These are phyloP conservation scores for Pterostichus niger DNA, from an alignment of 2,888 invertebrate species.

Conservation along the genomic window DNA sequence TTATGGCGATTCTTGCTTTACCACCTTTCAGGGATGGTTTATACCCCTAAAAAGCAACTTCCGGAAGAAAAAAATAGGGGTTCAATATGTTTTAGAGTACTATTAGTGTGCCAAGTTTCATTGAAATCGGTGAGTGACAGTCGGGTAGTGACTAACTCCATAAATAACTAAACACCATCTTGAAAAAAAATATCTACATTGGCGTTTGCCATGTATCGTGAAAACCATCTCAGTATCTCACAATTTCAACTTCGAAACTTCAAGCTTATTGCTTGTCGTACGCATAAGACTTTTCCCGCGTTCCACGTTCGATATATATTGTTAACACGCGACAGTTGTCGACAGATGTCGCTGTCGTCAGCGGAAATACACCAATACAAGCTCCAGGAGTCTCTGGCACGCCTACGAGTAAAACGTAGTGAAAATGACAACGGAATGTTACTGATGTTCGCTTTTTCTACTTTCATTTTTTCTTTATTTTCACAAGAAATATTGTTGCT, in stretches of 20 bases:
- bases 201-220: background rate
- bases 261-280: constrained; percentile 43
- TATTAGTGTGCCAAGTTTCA: too few relatives aligned
- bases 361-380: constrained; percentile 36
- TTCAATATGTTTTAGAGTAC: too few relatives aligned
- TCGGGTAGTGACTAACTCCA: too few relatives aligned
- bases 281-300: constrained; percentile 46
- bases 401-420: background rate
- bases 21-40: too few relatives aligned
- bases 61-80: too few relatives aligned
- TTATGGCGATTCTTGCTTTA: too few relatives aligned
- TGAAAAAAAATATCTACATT: background rate
- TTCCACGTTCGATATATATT: constrained; percentile 58
- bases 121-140: too few relatives aligned
- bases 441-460: constrained; percentile 24
- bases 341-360: constrained; percentile 57
- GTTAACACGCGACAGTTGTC: constrained; percentile 59
- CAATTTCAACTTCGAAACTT: background rate
- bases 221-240: constrained; percentile 15
- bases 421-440: constrained; percentile 22
- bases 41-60: too few relatives aligned
- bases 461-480: constrained; percentile 3
- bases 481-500: constrained; percentile 30
- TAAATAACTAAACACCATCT: too few relatives aligned
- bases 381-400: background rate